Evolutionary conservation across 2,113 vertebrate species (phyloP).

Genomic region (Passer domesticus): DNA sequence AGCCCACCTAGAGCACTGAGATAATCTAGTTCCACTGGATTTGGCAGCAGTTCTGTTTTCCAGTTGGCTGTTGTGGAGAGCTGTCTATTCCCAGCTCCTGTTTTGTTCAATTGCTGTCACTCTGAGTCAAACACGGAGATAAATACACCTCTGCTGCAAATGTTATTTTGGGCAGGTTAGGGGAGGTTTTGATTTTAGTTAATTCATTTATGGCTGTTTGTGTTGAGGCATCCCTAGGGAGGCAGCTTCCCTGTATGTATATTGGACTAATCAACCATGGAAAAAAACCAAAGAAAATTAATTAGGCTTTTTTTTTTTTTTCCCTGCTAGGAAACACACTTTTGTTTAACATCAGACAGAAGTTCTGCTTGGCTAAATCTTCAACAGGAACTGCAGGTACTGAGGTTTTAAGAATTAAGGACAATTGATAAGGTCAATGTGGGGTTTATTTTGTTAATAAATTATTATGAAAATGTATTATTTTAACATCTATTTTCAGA

Average conservation of each 20-base stretch:
- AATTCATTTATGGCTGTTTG: neutral
- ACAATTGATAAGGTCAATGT: neutral
- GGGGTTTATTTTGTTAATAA: neutral
- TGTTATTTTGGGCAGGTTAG: neutral
- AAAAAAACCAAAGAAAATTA: neutral
- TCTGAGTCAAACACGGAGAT: neutral
- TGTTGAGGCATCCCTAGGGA: neutral
- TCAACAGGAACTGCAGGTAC: neutral
- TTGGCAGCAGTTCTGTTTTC: neutral
- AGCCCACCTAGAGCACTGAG: neutral
- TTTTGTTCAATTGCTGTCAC: neutral
- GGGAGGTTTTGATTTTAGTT: neutral
- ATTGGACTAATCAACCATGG: neutral
- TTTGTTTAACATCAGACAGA: neutral
- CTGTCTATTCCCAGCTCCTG: neutral
- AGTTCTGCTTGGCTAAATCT: neutral
- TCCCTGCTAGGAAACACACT: conserved; percentile 11
- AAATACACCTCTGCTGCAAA: neutral
- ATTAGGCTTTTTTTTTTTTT: neutral
- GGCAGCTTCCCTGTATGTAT: neutral
- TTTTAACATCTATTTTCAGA: neutral
- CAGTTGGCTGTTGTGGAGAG: neutral
- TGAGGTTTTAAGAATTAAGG: neutral
- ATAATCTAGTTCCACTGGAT: neutral
- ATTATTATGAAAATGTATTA: neutral